phyloP scores from a whole-genome alignment of 2,888 invertebrate genomes.

The Melieria picta region DNA sequence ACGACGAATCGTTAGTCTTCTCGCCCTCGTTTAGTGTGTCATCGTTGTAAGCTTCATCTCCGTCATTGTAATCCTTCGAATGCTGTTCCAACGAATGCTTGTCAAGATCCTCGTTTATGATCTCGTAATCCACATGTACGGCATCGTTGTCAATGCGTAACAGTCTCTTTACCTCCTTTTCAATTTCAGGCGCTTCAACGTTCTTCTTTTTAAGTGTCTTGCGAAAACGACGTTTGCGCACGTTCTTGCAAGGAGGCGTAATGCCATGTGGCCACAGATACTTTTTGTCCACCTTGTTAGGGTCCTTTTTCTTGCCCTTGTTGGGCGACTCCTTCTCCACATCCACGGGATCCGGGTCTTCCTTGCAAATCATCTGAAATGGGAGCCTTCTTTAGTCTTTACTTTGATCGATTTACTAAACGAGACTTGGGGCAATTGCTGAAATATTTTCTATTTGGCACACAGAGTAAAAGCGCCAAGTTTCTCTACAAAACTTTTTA shows the following conservation, averaged over 20 bases:
- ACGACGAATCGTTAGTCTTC: conserved; percentile 52
- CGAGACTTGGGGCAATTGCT: too few relatives aligned
- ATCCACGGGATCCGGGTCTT: conserved; percentile 80
- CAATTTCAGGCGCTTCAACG: conserved; percentile 96
- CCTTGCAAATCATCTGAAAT: conserved; percentile 83
- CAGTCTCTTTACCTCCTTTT: conserved; percentile 95
- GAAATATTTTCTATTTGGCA: neutral
- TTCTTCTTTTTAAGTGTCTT: conserved; percentile 97
- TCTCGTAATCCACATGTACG: conserved; percentile 86
- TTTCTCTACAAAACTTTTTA: too few relatives aligned
- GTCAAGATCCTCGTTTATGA: conserved; percentile 89
- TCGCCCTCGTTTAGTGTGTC: conserved; percentile 55
- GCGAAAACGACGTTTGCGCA: conserved; percentile 88
- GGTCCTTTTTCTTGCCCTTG: conserved; percentile 86
- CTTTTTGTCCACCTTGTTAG: conserved; percentile 84
- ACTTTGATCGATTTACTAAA: too few relatives aligned
- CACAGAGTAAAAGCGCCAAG: too few relatives aligned
- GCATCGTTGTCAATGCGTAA: conserved; percentile 94
- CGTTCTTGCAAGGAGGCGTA: conserved; percentile 95
- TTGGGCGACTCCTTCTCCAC: conserved; percentile 80
- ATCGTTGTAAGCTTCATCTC: conserved; percentile 58
- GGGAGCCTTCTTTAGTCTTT: too few relatives aligned
- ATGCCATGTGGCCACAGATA: conserved; percentile 95
- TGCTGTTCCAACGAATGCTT: conserved; percentile 62
- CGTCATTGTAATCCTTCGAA: conserved; percentile 55